These are phyloP conservation scores for Metridium senile DNA, from an alignment of 92 coral and sea anemone genomes.

Conservation along the genomic window DNA sequence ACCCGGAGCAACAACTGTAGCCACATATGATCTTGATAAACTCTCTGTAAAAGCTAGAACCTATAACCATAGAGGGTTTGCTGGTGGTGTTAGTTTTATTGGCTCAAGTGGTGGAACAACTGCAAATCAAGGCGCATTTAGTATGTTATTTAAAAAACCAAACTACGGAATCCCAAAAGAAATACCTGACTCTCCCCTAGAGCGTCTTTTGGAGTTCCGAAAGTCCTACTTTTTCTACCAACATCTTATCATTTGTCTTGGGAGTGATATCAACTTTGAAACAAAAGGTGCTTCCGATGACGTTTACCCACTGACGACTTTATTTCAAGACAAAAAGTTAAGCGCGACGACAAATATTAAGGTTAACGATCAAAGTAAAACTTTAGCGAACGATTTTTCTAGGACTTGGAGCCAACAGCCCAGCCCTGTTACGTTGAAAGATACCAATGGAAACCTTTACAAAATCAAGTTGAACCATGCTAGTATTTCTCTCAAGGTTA, in stretches of 20 bases:
- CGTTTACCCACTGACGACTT: constrained; percentile 48
- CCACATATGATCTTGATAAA: not conserved
- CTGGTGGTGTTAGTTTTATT: constrained; percentile 58
- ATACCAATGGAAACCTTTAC: constrained; percentile 65
- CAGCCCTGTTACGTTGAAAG: constrained; percentile 28
- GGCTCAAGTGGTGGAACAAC: constrained; percentile 26
- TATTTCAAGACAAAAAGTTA: constrained; percentile 60
- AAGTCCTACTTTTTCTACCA: constrained; percentile 73
- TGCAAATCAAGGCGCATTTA: constrained; percentile 60
- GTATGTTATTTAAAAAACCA: constrained; percentile 67
- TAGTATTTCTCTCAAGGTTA: constrained; percentile 17
- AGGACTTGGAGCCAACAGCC: not conserved
- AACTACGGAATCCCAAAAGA: constrained; percentile 10
- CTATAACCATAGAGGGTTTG: constrained; percentile 45
- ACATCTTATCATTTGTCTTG: constrained; percentile 56
- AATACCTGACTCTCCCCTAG: not conserved
- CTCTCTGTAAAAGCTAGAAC: constrained; percentile 24
- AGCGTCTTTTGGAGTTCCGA: constrained; percentile 31
- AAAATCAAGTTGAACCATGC: constrained; percentile 31
- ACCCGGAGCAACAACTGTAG: constrained; percentile 57
- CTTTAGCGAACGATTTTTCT: not conserved
- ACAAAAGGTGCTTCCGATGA: not conserved
- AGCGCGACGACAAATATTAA: constrained; percentile 9
- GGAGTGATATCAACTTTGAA: constrained; percentile 50
- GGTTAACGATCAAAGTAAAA: constrained; percentile 23